These are phyloP conservation scores for Drosophila santomea DNA, from an alignment of 1,140 invertebrate genomes.

Conservation along the genomic window DNA sequence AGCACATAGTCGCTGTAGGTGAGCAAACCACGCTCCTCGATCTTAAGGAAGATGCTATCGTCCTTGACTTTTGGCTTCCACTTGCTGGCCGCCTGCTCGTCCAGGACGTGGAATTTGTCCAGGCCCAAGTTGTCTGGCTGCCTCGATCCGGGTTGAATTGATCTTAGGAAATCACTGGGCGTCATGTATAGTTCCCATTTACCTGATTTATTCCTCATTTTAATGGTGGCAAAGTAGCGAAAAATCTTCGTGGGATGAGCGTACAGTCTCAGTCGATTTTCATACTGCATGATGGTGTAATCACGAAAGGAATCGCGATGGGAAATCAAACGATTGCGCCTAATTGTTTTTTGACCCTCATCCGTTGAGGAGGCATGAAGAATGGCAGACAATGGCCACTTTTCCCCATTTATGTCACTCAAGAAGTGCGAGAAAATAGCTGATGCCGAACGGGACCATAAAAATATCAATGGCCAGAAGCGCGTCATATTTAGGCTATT, in stretches of 20 bases:
- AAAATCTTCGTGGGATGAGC: slow-evolving; percentile 54
- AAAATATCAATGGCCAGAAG: slow-evolving; percentile 12
- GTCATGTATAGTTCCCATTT: slow-evolving; percentile 55
- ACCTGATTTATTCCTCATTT: slow-evolving; percentile 22
- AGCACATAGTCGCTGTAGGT: slow-evolving; percentile 50
- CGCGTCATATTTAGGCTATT: slow-evolving; percentile 19
- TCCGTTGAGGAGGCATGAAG: neutral
- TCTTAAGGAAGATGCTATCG: slow-evolving; percentile 46
- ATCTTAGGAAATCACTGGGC: slow-evolving; percentile 55
- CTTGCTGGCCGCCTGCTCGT: neutral
- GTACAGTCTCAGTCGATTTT: slow-evolving; percentile 47
- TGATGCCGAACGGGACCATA: slow-evolving; percentile 2
- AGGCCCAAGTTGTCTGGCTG: slow-evolving; percentile 42
- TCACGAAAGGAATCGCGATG: slow-evolving; percentile 48
- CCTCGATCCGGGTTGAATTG: slow-evolving; percentile 29
- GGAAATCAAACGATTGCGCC: neutral
- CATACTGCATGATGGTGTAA: slow-evolving; percentile 47
- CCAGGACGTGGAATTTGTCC: slow-evolving; percentile 25
- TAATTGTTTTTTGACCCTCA: neutral
- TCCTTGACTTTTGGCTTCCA: neutral
- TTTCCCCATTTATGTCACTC: neutral
- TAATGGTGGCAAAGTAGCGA: slow-evolving; percentile 61
- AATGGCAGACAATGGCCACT: neutral
- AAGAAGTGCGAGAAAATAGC: neutral
- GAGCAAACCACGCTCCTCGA: slow-evolving; percentile 30